Conservation (phyloP, 1,140 invertebrate species). For the Zaprionus vittiger region DNA sequence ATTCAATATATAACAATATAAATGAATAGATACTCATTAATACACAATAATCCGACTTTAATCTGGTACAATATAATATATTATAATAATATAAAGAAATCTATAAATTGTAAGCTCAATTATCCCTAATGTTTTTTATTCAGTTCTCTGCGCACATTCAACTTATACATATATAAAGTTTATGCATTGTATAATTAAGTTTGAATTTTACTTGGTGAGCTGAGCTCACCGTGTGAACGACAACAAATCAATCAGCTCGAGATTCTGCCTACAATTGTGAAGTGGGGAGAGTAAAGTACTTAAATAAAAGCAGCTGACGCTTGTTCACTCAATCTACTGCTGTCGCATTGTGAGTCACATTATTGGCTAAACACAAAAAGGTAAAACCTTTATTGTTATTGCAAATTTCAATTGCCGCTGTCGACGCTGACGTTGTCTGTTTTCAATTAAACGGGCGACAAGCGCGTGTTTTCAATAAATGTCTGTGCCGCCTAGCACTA, state of each 20-base stretch:
- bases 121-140: too few relatives aligned
- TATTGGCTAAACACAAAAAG: slow-evolving; percentile 60
- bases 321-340: slow-evolving; percentile 49
- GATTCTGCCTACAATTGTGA: neutral
- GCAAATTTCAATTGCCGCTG: slow-evolving; percentile 53
- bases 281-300: neutral
- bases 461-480: slow-evolving; percentile 73
- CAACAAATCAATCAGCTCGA: neutral
- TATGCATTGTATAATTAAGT: neutral
- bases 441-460: slow-evolving; percentile 57
- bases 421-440: slow-evolving; percentile 1
- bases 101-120: too few relatives aligned
- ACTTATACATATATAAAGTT: too few relatives aligned
- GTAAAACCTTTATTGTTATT: slow-evolving; percentile 53
- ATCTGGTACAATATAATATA: too few relatives aligned
- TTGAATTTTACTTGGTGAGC: neutral
- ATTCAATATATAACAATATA: too few relatives aligned
- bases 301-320: slow-evolving; percentile 62
- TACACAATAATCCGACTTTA: too few relatives aligned
- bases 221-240: neutral
- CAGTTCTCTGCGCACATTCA: too few relatives aligned
- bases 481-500: slow-evolving; percentile 2
- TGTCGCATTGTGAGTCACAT: slow-evolving; percentile 53
- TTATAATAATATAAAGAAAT: too few relatives aligned
- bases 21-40: too few relatives aligned